Evolutionary conservation across 2,113 vertebrate species (phyloP).

Genomic region (Pseudonaja textilis): DNA sequence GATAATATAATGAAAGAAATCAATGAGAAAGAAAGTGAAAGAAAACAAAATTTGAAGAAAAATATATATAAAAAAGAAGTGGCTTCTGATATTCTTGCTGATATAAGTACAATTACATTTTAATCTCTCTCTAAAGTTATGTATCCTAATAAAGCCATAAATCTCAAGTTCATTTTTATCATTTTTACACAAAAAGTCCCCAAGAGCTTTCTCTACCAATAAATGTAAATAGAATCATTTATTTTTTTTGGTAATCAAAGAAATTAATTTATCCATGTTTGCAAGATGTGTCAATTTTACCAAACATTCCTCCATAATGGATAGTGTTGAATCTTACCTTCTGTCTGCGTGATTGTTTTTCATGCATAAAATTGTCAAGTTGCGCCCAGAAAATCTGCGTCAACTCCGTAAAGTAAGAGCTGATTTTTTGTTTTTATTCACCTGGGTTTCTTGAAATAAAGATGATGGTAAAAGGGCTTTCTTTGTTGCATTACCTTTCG

Average conservation of each 20-base stretch:
- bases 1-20: not conserved
- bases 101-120: not conserved
- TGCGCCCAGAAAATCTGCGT: not conserved
- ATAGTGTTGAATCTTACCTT: not conserved
- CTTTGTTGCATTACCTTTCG: not conserved
- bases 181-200: not conserved
- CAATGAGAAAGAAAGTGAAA: not conserved
- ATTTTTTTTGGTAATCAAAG: not conserved
- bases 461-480: not conserved
- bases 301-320: not conserved
- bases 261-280: not conserved
- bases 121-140: not conserved
- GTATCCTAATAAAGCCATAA: not conserved
- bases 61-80: not conserved
- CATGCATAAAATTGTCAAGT: not conserved
- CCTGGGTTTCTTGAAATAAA: not conserved
- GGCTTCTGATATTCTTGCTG: not conserved
- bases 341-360: not conserved
- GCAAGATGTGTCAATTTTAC: not conserved
- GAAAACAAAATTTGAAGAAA: too few species aligned
- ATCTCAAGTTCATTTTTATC: not conserved
- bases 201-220: not conserved
- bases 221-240: not conserved
- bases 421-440: not conserved
- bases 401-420: not conserved